Conservation (phyloP, 2,113 vertebrate genomes). For the Garra rufa region DNA sequence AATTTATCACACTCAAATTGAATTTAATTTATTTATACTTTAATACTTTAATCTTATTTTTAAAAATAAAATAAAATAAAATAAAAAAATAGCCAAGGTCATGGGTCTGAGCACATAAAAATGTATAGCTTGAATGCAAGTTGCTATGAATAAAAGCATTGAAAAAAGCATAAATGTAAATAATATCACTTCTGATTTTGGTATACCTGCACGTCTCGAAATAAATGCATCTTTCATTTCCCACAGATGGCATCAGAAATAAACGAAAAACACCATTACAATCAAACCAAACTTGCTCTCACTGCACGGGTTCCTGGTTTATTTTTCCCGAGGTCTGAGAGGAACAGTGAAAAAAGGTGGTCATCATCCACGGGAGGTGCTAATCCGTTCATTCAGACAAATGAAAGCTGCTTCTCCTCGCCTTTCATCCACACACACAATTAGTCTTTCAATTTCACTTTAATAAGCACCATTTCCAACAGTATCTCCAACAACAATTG, state of each 20-base stretch:
- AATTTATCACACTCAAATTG: no score
- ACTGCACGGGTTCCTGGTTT: not conserved
- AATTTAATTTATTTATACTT: no score
- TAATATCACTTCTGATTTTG: not conserved
- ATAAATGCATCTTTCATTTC: not conserved
- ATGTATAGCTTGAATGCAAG: no score
- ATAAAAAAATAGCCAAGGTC: not conserved
- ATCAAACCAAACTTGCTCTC: not conserved
- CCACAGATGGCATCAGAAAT: not conserved
- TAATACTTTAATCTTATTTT: no score
- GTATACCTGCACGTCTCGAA: not conserved
- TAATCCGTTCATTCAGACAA: slow-evolving; percentile 68
- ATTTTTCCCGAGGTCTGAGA: slow-evolving; percentile 20
- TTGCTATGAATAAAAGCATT: not conserved
- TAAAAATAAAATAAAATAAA: not conserved
- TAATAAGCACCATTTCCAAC: slow-evolving; percentile 63
- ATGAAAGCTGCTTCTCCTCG: slow-evolving; percentile 58
- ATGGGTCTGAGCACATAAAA: no score
- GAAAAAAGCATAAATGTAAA: not conserved
- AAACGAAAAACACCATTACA: not conserved
- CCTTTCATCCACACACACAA: slow-evolving; percentile 69
- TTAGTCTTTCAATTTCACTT: slow-evolving; percentile 66
- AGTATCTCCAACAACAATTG: slow-evolving; percentile 63
- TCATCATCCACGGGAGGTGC: slow-evolving; percentile 25
- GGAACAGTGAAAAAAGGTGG: slow-evolving; percentile 2